These are phyloP conservation scores for Cercocebus atys DNA, from an alignment of 2,113 vertebrate genomes.

Conservation along the genomic window DNA sequence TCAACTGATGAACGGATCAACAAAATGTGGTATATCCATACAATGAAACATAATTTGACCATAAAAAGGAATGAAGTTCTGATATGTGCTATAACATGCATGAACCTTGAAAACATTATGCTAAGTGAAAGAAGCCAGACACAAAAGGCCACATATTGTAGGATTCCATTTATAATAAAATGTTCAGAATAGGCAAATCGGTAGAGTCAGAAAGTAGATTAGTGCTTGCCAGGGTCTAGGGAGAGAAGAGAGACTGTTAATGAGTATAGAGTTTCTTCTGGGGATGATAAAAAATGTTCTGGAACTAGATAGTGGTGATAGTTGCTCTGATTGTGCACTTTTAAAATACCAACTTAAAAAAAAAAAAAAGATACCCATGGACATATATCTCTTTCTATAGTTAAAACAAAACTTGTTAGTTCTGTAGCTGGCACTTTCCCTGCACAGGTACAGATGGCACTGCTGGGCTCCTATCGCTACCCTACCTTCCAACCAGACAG, in stretches of 20 bases:
- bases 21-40: not conserved
- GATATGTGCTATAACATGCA: no score
- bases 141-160: no score
- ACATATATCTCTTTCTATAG: not conserved
- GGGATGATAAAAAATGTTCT: not conserved
- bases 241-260: not conserved
- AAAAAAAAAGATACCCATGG: not conserved
- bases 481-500: no score
- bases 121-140: no score
- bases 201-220: not conserved
- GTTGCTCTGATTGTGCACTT: not conserved
- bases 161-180: not conserved
- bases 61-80: not conserved
- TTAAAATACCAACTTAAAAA: conserved; percentile 9
- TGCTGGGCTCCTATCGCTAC: not conserved
- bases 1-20: not conserved
- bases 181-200: not conserved
- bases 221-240: not conserved
- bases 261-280: not conserved
- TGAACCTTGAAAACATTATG: no score
- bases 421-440: not conserved
- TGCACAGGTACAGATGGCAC: accelerated
- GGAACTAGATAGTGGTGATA: not conserved
- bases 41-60: not conserved
- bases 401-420: not conserved